Conservation (phyloP, 2,888 invertebrate genomes). For the Onchidella celtica region DNA sequence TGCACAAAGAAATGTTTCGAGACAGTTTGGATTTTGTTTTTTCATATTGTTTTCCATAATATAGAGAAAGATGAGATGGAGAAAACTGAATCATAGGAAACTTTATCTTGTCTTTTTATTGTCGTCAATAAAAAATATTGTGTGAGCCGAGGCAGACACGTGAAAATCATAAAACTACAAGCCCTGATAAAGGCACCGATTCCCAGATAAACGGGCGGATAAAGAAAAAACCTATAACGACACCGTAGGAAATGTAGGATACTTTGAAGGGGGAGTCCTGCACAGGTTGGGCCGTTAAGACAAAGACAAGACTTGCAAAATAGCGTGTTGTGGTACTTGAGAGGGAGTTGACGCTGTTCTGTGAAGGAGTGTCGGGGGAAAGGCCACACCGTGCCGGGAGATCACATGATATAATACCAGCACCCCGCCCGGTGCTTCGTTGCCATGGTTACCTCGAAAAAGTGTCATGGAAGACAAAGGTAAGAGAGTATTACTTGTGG, state of each 20-base stretch:
- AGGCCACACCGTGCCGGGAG: conserved; percentile 35
- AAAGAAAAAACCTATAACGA: neutral
- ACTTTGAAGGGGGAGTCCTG: neutral
- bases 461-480: conserved; percentile 36
- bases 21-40: too few species aligned
- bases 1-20: too few species aligned
- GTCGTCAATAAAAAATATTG: too few species aligned
- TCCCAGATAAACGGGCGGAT: neutral
- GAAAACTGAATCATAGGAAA: too few species aligned
- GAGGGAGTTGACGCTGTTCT: conserved; percentile 11
- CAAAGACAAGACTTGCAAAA: conserved; percentile 6
- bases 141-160: neutral
- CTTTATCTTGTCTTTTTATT: neutral
- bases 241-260: neutral
- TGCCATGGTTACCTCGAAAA: conserved; percentile 21
- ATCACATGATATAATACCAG: conserved; percentile 39
- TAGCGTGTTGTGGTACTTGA: neutral
- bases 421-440: conserved; percentile 13
- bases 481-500: neutral
- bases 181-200: neutral
- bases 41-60: too few species aligned
- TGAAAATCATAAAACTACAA: neutral
- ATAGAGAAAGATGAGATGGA: too few species aligned
- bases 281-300: neutral
- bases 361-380: conserved; percentile 18